These are phyloP conservation scores for Hystrix cristata DNA, from an alignment of 2,113 vertebrate genomes.

Conservation along the genomic window DNA sequence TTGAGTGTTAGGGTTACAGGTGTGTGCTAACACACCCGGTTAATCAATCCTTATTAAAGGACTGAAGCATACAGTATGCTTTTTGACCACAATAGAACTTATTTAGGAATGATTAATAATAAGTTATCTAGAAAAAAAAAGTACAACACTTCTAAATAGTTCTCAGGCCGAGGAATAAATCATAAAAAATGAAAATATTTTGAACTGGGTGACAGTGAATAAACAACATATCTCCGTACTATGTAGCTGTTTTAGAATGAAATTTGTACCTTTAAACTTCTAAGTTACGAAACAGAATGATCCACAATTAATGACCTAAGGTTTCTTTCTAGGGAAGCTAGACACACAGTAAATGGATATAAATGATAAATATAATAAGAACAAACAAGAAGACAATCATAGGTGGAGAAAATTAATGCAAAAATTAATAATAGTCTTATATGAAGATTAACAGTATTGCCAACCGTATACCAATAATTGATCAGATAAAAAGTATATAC, in stretches of 20 bases:
- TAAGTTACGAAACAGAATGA: background rate
- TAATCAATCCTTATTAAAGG: background rate
- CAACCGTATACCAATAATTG: background rate
- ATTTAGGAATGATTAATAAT: conserved; percentile 4
- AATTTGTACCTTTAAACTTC: background rate
- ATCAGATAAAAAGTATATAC: background rate
- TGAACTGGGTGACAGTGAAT: background rate
- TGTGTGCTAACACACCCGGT: background rate
- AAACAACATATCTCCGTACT: background rate
- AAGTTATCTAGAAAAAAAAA: background rate
- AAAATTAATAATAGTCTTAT: background rate
- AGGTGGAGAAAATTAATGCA: background rate
- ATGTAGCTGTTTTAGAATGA: too few species aligned
- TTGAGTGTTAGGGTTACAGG: background rate
- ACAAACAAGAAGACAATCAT: background rate
- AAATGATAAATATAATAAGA: conserved; percentile 4
- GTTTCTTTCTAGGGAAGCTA: background rate
- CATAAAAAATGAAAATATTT: background rate
- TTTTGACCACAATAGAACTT: background rate
- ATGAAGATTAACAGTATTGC: background rate
- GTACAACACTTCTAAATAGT: background rate
- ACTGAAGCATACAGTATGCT: background rate
- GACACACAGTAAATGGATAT: background rate
- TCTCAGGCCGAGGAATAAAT: background rate
- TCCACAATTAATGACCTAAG: background rate